Conservation (phyloP, 2,797 vertebrate species). For the Coendou prehensilis region DNA sequence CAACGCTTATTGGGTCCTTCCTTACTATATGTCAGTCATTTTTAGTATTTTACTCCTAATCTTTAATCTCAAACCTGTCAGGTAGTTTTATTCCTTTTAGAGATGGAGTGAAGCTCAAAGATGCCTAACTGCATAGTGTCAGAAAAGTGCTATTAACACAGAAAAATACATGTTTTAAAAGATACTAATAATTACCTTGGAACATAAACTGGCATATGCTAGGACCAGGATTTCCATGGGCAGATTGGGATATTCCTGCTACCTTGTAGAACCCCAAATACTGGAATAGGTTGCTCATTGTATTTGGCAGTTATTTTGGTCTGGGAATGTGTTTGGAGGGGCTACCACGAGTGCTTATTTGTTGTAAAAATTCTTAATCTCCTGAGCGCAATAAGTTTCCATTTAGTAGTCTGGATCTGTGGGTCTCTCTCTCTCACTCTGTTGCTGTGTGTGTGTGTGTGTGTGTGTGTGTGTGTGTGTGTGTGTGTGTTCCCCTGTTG, state of each 20-base stretch:
- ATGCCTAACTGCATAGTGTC: background rate
- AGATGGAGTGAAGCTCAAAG: background rate
- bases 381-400: background rate
- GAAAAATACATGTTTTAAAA: background rate
- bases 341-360: background rate
- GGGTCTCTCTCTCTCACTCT: background rate
- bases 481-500: background rate
- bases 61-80: background rate
- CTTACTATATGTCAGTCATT: background rate
- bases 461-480: background rate
- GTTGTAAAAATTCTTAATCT: background rate
- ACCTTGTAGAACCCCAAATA: background rate
- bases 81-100: background rate
- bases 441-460: background rate
- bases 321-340: background rate
- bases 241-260: background rate
- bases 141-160: background rate
- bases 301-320: background rate
- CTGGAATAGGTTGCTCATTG: background rate
- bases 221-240: background rate
- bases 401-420: background rate
- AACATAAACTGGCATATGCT: background rate
- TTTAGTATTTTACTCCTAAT: conserved; percentile 13
- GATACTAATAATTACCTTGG: background rate
- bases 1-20: background rate